Base-by-base conservation (phyloP, 2,113 vertebrate species). In the Spea bombifrons region DNA sequence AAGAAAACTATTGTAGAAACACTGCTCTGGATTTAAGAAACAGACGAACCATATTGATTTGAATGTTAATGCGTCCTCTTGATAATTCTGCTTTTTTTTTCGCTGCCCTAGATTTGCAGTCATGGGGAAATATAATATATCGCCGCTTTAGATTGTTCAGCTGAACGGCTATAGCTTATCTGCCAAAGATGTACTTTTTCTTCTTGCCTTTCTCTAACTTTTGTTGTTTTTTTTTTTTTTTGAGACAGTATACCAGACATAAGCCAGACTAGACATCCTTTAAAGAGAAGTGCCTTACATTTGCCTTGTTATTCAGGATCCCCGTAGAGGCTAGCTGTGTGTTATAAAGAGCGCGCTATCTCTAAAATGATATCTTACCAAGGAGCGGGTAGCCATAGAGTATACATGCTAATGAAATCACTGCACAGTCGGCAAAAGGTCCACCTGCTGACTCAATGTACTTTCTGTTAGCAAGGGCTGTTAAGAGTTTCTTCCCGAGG, bases 281-380 rank as follows among this genome's bases (percentile, higher is more conserved):
- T 72, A 44, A 73, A 12, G 16, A 67, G 43, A 46, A 67, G 8
- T 75, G 43, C 16, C 30, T 55, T 75, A 65, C 74, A 55, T 75
- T 53, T 15, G 45, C n/a, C 49, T 79, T 66, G 63, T 66, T 79
- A 67, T 73, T 52, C 6, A 9, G 70, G 63, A 59, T 45, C 16
- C 63, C 63, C 48, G 76, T 66, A 52, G 63, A 73, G 65, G 30
- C n/a, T n/a, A 73, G 70, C 61, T 30, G 69, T 46, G 48, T 57
- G 63, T 48, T 73, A 73, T 43, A 71, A 65, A 79, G 63, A 55
- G 68, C 76, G 45, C 49, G 55, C 48, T 72, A 65, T 78, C 67
- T 78, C 57, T 69, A 77, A 70, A 70, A 52, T 77, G 75, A 77
- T 77, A 77, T 52, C 66, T 77, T 63, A 73, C 69, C 48, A 64